Base-by-base conservation (phyloP, 2,113 vertebrate species). In the Neotoma lepida region DNA sequence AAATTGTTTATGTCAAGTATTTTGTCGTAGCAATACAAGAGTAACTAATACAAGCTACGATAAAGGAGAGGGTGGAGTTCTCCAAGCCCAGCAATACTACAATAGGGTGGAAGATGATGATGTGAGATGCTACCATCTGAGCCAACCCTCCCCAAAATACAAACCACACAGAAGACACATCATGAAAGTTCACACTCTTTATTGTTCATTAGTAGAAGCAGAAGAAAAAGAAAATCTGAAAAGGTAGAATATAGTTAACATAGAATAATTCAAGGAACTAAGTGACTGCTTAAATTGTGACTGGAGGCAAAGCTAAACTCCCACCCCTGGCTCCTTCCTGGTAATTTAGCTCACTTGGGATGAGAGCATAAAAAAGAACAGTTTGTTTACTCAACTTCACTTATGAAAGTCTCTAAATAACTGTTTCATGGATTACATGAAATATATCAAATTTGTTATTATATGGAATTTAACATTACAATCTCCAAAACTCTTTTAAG, bases 91-190 rank as follows among this genome's bases (percentile, higher is more conserved):
- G 44, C 6, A 51, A 9, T 44, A 26, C 15, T 26, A 88, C 28
- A 56, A n/a, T 84, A 24, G 33, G n/a, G 39, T 20, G 7, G n/a
- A 92, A 10, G 14, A 94, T 91, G 30, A 2, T 33, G 44, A 66
- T 95, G 58, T 88, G 80, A 90, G 6, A 22, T 85, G n/a, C 78
- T 14, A 0, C n/a, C 13, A 71, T 73, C 26, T 49, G 73, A 86
- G 54, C 30, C 87, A 88, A 80, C 28, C 56, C 64, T 71, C 78
- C 66, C 82, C 26, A 0, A 63, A 22, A 44, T 33, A 87, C 35
- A 96, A 20, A 64, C 49, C 15, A 94, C 63, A 89, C 41, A 87
- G 54, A 56, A 93, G 54, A 78, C 66, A 93, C 15, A 92, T 54
- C 10, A 88, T 4, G 9, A 41, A 88, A 89, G 22, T 77, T 5